These are phyloP conservation scores for Drosophila longiperda DNA, from an alignment of 2,888 invertebrate species.

Conservation along the genomic window DNA sequence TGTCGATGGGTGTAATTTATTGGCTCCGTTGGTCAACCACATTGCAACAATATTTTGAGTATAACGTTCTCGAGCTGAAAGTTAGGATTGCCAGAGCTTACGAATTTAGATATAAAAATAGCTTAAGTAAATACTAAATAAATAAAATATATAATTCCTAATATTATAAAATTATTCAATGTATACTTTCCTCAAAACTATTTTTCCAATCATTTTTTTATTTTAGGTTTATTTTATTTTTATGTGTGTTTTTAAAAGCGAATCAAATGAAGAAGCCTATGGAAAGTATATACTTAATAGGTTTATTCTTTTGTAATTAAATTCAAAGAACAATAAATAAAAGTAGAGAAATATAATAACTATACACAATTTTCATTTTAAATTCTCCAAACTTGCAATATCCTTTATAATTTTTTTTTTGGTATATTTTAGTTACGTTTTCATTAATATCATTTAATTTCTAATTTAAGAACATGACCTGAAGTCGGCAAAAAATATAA, in stretches of 20 bases:
- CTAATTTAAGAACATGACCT: neutral
- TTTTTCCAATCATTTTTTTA: neutral
- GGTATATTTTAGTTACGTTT: neutral
- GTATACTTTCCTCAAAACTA: neutral
- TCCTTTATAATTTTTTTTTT: neutral
- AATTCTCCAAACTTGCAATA: neutral
- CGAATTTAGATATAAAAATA: neutral
- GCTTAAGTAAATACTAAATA: too few species aligned
- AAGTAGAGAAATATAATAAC: neutral
- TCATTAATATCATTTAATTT: neutral
- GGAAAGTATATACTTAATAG: too few species aligned
- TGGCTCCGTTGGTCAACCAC: conserved; percentile 39
- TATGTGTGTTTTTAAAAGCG: neutral
- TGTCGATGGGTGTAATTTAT: conserved; percentile 19
- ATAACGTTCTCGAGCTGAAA: neutral
- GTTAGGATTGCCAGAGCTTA: neutral
- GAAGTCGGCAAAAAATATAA: neutral
- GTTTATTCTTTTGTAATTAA: neutral
- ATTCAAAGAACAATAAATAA: neutral
- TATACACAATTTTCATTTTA: neutral
- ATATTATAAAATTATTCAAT: neutral
- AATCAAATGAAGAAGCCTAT: neutral
- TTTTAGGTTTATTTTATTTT: neutral
- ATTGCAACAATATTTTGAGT: conserved; percentile 8
- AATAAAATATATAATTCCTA: too few species aligned